Evolutionary conservation across 2,113 vertebrate species (phyloP).

Genomic region (Prochilodus magdalenae): DNA sequence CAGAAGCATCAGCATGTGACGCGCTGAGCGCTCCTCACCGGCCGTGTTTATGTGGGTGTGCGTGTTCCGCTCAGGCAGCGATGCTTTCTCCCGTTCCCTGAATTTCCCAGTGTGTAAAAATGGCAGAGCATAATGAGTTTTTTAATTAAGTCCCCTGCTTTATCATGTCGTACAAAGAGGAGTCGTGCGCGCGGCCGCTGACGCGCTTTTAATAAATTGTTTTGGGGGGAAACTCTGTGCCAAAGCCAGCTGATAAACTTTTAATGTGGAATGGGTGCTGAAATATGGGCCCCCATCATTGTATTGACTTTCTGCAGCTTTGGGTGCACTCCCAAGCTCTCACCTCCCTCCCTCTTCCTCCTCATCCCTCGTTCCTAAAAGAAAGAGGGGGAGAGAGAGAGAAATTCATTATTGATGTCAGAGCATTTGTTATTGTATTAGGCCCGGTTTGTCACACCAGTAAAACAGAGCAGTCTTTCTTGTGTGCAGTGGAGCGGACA

Average conservation of each 20-base stretch:
- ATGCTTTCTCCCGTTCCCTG: slow-evolving; percentile 41
- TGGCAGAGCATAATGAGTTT: slow-evolving; percentile 71
- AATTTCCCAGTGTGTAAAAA: slow-evolving; percentile 66
- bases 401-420: slow-evolving; percentile 69
- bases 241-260: slow-evolving; percentile 68
- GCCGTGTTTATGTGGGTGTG: neutral
- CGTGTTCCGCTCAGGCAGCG: neutral
- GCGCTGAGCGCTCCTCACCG: slow-evolving; percentile 19
- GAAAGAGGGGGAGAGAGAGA: slow-evolving; percentile 1
- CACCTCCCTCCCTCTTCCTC: neutral
- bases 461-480: slow-evolving; percentile 44
- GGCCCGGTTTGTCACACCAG: slow-evolving; percentile 50
- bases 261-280: slow-evolving; percentile 66
- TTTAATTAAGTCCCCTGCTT: slow-evolving; percentile 75
- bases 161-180: slow-evolving; percentile 70
- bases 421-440: slow-evolving; percentile 70
- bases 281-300: slow-evolving; percentile 57
- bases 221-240: slow-evolving; percentile 71
- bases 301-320: slow-evolving; percentile 38
- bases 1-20: slow-evolving; percentile 44
- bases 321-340: neutral
- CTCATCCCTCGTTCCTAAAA: slow-evolving; percentile 6
- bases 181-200: slow-evolving; percentile 57
- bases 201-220: slow-evolving; percentile 76
- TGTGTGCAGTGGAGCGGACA: slow-evolving; percentile 35